A percentile compares a stretch with the other conserved stretches of the same genome.
These are phyloP conservation scores for Bufo gargarizans DNA, from an alignment of 2,113 vertebrate species.

Conservation along the genomic window DNA sequence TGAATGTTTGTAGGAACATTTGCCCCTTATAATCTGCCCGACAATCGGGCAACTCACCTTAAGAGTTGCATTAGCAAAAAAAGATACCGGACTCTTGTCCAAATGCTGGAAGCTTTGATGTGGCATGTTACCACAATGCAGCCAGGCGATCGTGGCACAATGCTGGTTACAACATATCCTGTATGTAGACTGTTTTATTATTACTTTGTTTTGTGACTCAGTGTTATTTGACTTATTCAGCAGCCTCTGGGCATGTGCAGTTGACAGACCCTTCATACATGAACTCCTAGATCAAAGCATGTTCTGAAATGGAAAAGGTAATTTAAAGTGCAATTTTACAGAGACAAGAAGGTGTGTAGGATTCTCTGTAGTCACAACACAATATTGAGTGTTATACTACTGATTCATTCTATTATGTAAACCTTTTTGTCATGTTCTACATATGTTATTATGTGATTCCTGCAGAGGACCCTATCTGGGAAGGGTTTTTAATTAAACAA, in stretches of 20 bases:
- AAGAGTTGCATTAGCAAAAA: background rate
- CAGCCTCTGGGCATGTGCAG: background rate
- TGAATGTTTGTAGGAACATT: too few relatives aligned
- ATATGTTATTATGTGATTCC: background rate
- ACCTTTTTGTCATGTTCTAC: background rate
- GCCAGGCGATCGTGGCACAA: background rate
- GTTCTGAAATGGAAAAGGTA: background rate
- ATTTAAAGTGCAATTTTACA: background rate
- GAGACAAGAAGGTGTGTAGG: background rate
- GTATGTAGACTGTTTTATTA: background rate
- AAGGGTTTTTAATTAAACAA: too few relatives aligned
- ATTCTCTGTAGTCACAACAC: background rate
- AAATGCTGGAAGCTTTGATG: background rate
- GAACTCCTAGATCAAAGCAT: constrained; percentile 6
- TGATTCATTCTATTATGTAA: background rate
- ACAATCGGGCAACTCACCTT: background rate
- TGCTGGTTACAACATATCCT: background rate
- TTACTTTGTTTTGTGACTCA: background rate
- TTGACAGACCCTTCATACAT: background rate
- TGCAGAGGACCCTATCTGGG: too few relatives aligned
- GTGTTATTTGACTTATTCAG: background rate
- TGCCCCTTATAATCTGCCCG: too few relatives aligned
- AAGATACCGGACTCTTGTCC: background rate
- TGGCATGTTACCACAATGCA: background rate
- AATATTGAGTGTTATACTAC: background rate